phyloP scores from a whole-genome alignment of 2,113 vertebrate genomes.

The Alligator mississippiensis region DNA sequence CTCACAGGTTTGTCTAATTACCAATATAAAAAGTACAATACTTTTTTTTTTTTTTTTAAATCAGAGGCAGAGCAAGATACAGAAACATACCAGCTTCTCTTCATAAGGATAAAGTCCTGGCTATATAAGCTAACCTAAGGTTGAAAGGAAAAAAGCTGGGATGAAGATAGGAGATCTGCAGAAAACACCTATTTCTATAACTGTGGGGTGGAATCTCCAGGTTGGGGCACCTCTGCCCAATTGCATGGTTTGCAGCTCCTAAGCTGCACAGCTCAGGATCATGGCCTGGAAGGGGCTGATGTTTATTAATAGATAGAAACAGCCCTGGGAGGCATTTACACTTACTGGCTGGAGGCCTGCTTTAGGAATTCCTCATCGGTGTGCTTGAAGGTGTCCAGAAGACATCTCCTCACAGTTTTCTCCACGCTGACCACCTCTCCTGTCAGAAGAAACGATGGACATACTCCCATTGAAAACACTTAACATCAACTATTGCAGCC shows the following conservation, averaged over 20 bases:
- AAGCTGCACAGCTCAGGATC: neutral
- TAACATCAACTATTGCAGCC: neutral
- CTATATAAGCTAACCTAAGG: neutral
- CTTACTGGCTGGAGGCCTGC: conserved; percentile 97
- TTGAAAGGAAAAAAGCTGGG: neutral
- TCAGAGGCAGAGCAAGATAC: too few relatives aligned
- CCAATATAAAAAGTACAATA: neutral
- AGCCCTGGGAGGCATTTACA: neutral
- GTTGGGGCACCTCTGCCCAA: too few relatives aligned
- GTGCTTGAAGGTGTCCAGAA: conserved; percentile 92
- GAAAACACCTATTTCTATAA: neutral
- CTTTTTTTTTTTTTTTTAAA: too few relatives aligned
- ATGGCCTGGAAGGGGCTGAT: neutral
- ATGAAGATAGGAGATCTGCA: neutral
- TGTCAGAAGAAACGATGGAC: conserved; percentile 50
- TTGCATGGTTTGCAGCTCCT: neutral
- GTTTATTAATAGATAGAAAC: neutral
- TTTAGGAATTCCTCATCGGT: conserved; percentile 97
- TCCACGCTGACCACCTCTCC: conserved; percentile 89
- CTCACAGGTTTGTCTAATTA: neutral
- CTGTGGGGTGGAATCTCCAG: neutral
- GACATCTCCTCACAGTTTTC: conserved; percentile 91
- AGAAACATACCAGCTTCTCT: too few relatives aligned
- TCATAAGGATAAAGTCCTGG: too few relatives aligned
- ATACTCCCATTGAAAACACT: neutral